Percentiles rank a stretch among this genome's conserved stretches.
These are phyloP conservation scores for Danio choprae DNA, from an alignment of 2,797 vertebrate genomes.

Conservation along the genomic window DNA sequence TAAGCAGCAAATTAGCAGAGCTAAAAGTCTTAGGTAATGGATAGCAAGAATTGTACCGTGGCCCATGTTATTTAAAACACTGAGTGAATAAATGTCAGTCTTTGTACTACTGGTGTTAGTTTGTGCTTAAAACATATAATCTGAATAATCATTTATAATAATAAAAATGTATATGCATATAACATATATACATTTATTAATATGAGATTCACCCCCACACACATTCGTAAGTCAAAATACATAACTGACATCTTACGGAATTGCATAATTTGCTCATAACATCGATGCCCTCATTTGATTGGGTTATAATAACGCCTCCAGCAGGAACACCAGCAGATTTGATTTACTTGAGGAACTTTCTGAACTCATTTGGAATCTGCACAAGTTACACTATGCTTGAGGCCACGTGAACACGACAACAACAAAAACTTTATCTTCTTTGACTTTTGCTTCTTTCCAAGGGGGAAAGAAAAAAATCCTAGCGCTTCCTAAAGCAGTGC, in stretches of 20 bases:
- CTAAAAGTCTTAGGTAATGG: no score
- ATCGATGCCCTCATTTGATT: conserved; percentile 31
- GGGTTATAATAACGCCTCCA: conserved; percentile 17
- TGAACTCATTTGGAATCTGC: conserved; percentile 57
- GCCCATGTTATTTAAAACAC: no score
- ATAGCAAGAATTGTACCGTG: no score
- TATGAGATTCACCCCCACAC: not conserved
- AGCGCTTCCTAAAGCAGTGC: conserved; percentile 63
- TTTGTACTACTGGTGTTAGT: no score
- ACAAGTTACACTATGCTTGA: conserved; percentile 63
- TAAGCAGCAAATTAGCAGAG: no score
- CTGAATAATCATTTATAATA: no score
- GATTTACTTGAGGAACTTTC: conserved; percentile 24
- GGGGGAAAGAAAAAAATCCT: conserved; percentile 44
- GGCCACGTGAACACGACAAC: conserved; percentile 69
- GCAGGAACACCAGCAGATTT: conserved; percentile 12
- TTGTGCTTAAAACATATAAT: no score
- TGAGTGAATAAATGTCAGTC: no score
- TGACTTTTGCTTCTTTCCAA: conserved; percentile 67
- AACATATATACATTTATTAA: no score
- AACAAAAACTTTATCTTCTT: conserved; percentile 52
- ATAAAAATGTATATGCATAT: no score
- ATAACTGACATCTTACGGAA: conserved; percentile 13
- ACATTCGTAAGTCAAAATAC: conserved; percentile 6
- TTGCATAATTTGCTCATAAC: conserved; percentile 3